Percentiles rank a stretch among this genome's conserved stretches.
These are phyloP conservation scores for Tetrax tetrax DNA, from an alignment of 2,113 vertebrate genomes.

Conservation along the genomic window DNA sequence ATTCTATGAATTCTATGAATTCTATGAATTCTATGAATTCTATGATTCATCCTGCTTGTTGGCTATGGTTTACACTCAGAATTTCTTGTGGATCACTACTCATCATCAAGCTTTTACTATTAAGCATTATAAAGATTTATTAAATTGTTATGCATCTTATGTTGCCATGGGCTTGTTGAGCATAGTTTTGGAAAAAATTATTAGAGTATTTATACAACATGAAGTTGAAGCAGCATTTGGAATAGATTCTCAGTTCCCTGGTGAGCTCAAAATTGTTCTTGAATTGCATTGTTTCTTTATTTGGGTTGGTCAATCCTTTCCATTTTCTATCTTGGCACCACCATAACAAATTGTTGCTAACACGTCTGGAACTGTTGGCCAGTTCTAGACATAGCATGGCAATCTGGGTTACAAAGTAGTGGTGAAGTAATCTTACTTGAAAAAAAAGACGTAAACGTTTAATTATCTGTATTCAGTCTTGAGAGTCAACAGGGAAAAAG, in stretches of 20 bases:
- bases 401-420: not conserved
- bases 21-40: no score
- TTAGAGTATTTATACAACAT: not conserved
- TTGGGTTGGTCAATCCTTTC: not conserved
- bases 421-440: not conserved
- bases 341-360: not conserved
- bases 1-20: no score
- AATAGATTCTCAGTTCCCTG: constrained; percentile 22
- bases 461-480: not conserved
- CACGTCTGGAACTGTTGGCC: not conserved
- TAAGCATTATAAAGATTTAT: not conserved
- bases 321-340: not conserved
- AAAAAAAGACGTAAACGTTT: not conserved
- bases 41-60: no score
- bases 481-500: not conserved
- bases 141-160: not conserved
- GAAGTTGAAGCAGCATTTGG: constrained; percentile 2
- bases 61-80: not conserved
- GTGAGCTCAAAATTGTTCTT: constrained; percentile 1
- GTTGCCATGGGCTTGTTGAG: not conserved
- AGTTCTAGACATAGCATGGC: not conserved
- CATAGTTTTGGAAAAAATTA: not conserved
- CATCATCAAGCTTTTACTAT: not conserved
- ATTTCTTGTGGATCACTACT: not conserved
- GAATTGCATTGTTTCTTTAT: constrained; percentile 21